These are phyloP conservation scores for Magallana nippona DNA, from an alignment of 2,888 invertebrate species.

Conservation along the genomic window DNA sequence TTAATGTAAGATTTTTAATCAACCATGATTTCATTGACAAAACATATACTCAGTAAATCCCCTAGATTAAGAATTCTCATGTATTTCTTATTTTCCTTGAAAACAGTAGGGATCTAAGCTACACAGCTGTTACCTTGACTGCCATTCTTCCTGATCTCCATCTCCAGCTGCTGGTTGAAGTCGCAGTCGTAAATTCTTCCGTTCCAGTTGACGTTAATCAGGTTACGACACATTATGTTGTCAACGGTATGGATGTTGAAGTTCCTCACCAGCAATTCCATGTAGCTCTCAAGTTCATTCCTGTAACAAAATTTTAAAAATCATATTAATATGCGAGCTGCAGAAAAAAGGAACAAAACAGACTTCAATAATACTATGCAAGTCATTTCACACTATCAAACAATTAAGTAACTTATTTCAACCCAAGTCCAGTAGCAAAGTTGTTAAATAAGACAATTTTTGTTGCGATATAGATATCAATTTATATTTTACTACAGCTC, in stretches of 20 bases:
- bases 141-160: conserved; percentile 45
- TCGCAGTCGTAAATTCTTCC: conserved; percentile 69
- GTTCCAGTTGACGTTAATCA: conserved; percentile 66
- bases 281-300: conserved; percentile 65
- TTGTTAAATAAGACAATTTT: too few species aligned
- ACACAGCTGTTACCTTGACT: conserved; percentile 32
- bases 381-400: too few species aligned
- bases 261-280: conserved; percentile 66
- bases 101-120: neutral
- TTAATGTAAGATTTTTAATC: neutral
- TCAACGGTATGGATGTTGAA: conserved; percentile 66
- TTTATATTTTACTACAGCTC: too few species aligned
- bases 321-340: neutral
- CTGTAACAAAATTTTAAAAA: conserved; percentile 45
- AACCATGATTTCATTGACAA: too few species aligned
- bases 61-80: neutral
- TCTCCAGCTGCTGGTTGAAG: conserved; percentile 69
- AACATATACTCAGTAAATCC: too few species aligned
- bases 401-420: too few species aligned
- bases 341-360: too few species aligned
- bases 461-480: too few species aligned
- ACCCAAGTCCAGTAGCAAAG: too few species aligned
- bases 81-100: too few species aligned
- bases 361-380: too few species aligned
- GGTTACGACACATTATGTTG: conserved; percentile 66